These are phyloP conservation scores for Parasteatoda lunata DNA, from an alignment of 2,888 invertebrate species.

Conservation along the genomic window DNA sequence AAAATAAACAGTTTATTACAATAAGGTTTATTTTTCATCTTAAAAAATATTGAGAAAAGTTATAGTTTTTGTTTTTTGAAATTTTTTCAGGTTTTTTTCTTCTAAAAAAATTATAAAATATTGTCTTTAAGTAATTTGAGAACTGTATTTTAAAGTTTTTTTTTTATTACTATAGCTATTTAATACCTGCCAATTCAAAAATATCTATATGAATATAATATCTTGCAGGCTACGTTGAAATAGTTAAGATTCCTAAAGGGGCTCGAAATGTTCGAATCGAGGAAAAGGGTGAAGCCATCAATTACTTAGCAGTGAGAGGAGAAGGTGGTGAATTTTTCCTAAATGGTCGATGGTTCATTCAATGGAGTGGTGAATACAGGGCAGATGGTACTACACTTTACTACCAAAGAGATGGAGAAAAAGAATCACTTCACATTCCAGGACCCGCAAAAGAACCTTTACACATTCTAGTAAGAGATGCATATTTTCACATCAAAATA, in stretches of 20 bases:
- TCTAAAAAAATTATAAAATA: too few species aligned
- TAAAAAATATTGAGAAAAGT: too few species aligned
- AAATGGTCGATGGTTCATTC: slow-evolving; percentile 83
- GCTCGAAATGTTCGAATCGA: slow-evolving; percentile 86
- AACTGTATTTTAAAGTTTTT: too few species aligned
- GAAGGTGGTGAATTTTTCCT: slow-evolving; percentile 83
- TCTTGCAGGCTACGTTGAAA: slow-evolving; percentile 79
- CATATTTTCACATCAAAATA: too few species aligned
- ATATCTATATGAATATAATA: too few species aligned
- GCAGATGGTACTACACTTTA: slow-evolving; percentile 86
- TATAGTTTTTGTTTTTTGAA: too few species aligned
- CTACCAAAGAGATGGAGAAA: slow-evolving; percentile 83
- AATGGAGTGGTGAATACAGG: slow-evolving; percentile 85
- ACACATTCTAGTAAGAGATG: slow-evolving; percentile 81
- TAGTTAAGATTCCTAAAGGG: slow-evolving; percentile 82
- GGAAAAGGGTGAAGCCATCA: slow-evolving; percentile 84
- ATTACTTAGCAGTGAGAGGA: slow-evolving; percentile 86
- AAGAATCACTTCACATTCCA: slow-evolving; percentile 86
- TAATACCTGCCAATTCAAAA: too few species aligned
- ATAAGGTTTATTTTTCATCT: too few species aligned
- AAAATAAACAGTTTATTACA: too few species aligned
- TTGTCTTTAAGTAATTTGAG: too few species aligned
- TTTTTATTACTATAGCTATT: too few species aligned
- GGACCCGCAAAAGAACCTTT: slow-evolving; percentile 88
- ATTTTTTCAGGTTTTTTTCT: too few species aligned